phyloP scores from a whole-genome alignment of 2,797 vertebrate genomes.

The Poecile montanus region DNA sequence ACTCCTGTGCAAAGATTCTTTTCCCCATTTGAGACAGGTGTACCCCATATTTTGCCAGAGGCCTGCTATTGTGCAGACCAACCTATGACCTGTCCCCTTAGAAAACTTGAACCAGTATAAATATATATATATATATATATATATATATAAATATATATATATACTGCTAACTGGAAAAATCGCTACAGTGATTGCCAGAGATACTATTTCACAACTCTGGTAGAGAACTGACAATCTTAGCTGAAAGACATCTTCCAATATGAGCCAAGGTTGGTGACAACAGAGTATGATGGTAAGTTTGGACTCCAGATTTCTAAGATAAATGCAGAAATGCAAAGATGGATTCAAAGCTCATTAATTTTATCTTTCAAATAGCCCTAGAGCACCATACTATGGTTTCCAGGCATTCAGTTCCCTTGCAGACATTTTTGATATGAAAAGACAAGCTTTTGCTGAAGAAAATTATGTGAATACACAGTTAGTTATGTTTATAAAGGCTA shows the following conservation, averaged over 20 bases:
- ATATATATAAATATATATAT: neutral
- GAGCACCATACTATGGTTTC: neutral
- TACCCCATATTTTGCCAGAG: neutral
- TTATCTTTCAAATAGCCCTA: neutral
- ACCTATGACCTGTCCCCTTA: neutral
- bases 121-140: too few species aligned
- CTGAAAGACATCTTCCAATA: neutral
- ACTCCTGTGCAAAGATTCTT: neutral
- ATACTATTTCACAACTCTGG: neutral
- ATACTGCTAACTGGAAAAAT: neutral
- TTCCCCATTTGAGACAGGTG: neutral
- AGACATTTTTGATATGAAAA: neutral
- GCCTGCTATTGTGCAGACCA: accelerated
- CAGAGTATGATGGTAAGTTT: neutral
- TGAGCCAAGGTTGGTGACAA: neutral
- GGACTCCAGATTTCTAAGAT: neutral
- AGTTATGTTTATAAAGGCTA: neutral
- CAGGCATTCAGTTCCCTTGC: neutral
- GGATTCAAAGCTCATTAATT: neutral
- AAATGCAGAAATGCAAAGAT: neutral
- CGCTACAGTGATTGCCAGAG: neutral
- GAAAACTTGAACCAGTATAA: neutral
- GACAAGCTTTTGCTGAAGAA: neutral
- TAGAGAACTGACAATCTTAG: neutral
- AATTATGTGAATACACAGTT: neutral